Conservation (phyloP, 2,888 invertebrate species). For the Vannuccia rotundouncinata region DNA sequence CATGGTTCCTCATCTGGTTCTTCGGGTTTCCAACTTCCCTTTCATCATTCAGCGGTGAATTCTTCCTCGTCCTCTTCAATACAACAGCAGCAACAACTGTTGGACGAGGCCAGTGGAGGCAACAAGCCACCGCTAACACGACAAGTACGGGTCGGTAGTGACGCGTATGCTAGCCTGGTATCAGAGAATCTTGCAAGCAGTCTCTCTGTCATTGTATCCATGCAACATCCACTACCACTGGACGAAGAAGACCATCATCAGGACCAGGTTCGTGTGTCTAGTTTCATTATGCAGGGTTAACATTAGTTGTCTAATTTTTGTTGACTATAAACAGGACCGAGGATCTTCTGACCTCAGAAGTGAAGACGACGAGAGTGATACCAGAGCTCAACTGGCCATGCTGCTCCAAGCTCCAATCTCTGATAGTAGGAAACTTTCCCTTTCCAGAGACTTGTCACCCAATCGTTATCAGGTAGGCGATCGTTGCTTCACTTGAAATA, state of each 20-base stretch:
- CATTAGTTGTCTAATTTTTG: no score
- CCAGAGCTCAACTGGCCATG: constrained; percentile 1
- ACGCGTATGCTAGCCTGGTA: background rate
- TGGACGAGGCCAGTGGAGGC: background rate
- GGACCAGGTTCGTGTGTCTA: no score
- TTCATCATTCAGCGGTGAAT: background rate
- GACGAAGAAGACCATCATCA: no score
- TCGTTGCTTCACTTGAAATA: no score
- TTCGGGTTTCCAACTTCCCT: background rate
- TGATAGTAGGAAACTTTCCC: background rate
- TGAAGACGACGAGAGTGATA: background rate
- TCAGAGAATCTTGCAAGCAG: no score
- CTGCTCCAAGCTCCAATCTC: background rate
- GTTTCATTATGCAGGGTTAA: no score
- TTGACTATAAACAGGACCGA: no score
- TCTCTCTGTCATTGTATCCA: no score
- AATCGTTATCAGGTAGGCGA: constrained; percentile 15
- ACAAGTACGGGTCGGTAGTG: background rate
- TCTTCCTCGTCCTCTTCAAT: background rate
- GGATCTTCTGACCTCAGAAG: no score
- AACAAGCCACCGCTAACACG: background rate
- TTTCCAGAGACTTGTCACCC: background rate
- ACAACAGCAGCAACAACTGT: background rate
- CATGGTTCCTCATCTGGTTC: background rate
- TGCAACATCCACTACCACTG: no score